These are phyloP conservation scores for Lanistes nyassanus DNA, from an alignment of 1,140 invertebrate species.

Conservation along the genomic window DNA sequence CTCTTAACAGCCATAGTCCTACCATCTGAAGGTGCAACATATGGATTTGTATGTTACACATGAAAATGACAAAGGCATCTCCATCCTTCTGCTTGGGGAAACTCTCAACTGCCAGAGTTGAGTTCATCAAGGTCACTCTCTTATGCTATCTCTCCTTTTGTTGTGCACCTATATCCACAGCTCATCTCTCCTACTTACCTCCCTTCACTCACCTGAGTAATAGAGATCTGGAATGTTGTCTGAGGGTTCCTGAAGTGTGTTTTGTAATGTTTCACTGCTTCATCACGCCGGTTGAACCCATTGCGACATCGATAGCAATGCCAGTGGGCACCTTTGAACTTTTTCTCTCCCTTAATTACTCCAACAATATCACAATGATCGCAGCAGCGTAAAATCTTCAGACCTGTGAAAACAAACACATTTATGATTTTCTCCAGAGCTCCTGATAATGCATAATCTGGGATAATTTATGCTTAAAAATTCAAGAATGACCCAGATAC, in stretches of 20 bases:
- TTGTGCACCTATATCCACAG: not conserved
- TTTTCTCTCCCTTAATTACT: slow-evolving; percentile 67
- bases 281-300: slow-evolving; percentile 67
- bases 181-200: not conserved
- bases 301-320: slow-evolving; percentile 67
- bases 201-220: slow-evolving; percentile 57
- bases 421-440: too few relatives aligned
- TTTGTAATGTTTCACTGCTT: slow-evolving; percentile 68
- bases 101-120: too few relatives aligned
- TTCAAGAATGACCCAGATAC: too few relatives aligned
- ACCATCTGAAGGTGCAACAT: too few relatives aligned
- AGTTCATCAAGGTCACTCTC: not conserved
- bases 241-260: slow-evolving; percentile 68
- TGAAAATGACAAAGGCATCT: too few relatives aligned
- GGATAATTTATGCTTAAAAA: too few relatives aligned
- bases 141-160: not conserved
- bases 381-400: slow-evolving; percentile 66
- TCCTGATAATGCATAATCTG: too few relatives aligned
- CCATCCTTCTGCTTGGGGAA: too few relatives aligned
- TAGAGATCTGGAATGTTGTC: slow-evolving; percentile 68
- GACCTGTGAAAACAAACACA: slow-evolving; percentile 50
- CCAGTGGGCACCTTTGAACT: slow-evolving; percentile 68
- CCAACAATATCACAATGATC: slow-evolving; percentile 67
- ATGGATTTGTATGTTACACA: too few relatives aligned
- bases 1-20: too few relatives aligned